These are phyloP conservation scores for Oryzaephilus surinamensis DNA, from an alignment of 1,140 invertebrate species.

Conservation along the genomic window DNA sequence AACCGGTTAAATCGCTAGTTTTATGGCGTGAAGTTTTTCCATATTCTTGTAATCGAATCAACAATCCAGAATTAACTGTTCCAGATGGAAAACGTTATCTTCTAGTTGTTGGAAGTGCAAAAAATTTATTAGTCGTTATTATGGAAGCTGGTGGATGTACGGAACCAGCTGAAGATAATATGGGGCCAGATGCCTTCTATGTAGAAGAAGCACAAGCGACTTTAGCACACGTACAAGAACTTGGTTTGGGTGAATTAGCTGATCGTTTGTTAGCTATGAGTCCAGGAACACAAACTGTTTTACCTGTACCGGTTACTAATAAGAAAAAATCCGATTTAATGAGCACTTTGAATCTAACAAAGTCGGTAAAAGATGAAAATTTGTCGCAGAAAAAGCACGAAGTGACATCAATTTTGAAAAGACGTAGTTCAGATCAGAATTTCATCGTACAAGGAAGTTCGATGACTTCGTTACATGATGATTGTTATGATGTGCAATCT, in stretches of 20 bases:
- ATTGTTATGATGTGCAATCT: slow-evolving; percentile 32
- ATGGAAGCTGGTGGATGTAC: slow-evolving; percentile 56
- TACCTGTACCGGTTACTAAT: slow-evolving; percentile 18
- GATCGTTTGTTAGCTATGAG: slow-evolving; percentile 49
- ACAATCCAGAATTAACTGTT: slow-evolving; percentile 31
- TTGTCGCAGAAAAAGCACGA: slow-evolving; percentile 28
- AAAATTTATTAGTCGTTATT: slow-evolving; percentile 49
- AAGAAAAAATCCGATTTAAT: slow-evolving; percentile 11
- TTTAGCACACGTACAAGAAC: slow-evolving; percentile 52
- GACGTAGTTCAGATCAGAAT: slow-evolving; percentile 44
- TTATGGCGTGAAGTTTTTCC: slow-evolving; percentile 65
- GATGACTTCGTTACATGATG: slow-evolving; percentile 21
- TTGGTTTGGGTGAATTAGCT: slow-evolving; percentile 49
- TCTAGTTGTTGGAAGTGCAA: slow-evolving; percentile 57
- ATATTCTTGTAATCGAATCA: slow-evolving; percentile 35
- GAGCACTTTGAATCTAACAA: slow-evolving; percentile 2
- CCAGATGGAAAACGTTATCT: slow-evolving; percentile 56
- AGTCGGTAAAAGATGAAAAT: too few relatives aligned
- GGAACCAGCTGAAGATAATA: slow-evolving; percentile 35
- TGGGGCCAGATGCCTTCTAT: slow-evolving; percentile 48
- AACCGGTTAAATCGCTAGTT: slow-evolving; percentile 57
- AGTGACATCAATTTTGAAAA: slow-evolving; percentile 46
- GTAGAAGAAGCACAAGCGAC: slow-evolving; percentile 62
- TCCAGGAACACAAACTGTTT: slow-evolving; percentile 41
- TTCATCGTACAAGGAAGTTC: slow-evolving; percentile 13